Conservation (phyloP, 2,113 vertebrate genomes). For the Nicator chloris region DNA sequence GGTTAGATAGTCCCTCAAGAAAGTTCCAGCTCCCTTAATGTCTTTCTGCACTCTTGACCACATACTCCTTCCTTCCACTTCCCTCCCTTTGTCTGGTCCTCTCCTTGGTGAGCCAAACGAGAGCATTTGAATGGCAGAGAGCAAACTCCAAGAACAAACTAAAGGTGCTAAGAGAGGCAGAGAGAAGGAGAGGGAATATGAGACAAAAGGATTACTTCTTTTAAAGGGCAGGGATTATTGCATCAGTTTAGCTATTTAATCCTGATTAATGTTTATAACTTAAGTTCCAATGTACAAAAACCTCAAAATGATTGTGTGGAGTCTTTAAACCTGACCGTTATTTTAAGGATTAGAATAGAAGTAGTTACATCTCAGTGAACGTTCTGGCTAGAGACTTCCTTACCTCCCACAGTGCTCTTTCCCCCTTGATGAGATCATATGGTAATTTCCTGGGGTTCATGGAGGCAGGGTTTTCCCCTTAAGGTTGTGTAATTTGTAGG, state of each 20-base stretch:
- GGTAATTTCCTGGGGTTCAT: not conserved
- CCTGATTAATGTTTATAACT: not conserved
- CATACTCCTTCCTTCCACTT: rapidly evolving
- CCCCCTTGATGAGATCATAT: not conserved
- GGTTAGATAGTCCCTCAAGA: not conserved
- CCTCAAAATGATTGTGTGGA: not conserved
- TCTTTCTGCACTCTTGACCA: not conserved
- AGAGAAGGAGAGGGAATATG: not conserved
- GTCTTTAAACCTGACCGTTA: not conserved
- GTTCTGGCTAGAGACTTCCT: not conserved
- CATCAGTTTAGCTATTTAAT: not conserved
- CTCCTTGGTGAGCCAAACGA: not conserved
- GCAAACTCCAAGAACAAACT: not conserved
- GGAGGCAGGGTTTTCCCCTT: not conserved
- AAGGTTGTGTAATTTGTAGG: not conserved
- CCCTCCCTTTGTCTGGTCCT: not conserved
- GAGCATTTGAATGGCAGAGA: not conserved
- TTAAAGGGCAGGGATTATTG: not conserved
- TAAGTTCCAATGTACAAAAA: not conserved
- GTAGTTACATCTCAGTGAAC: not conserved
- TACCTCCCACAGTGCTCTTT: not conserved
- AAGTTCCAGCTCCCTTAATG: not conserved
- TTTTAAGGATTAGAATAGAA: not conserved
- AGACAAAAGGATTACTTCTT: not conserved
- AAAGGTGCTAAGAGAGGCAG: not conserved